phyloP scores from a whole-genome alignment of 2,113 vertebrate species.

The Puma concolor region DNA sequence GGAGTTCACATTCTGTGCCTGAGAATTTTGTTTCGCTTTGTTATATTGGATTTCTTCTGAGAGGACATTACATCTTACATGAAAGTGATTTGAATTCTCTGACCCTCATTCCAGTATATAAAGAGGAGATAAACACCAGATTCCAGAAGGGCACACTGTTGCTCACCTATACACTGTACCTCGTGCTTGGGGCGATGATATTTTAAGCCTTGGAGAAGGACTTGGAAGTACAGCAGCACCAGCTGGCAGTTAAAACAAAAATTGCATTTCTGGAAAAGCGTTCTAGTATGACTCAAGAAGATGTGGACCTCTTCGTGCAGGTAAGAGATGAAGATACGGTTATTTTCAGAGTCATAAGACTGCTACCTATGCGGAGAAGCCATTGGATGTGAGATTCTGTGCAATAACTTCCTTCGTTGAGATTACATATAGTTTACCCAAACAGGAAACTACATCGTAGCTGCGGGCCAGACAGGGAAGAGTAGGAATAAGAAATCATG shows the following conservation, averaged over 20 bases:
- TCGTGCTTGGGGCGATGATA: neutral
- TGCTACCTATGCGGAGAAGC: neutral
- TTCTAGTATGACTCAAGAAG: neutral
- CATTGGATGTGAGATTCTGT: neutral
- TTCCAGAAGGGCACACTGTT: neutral
- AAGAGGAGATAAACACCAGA: neutral
- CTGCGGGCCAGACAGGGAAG: neutral
- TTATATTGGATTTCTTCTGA: neutral
- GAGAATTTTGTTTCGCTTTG: neutral
- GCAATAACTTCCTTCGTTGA: neutral
- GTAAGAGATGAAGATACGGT: neutral
- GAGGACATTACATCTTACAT: neutral
- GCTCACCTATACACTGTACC: neutral
- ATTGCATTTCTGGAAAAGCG: neutral
- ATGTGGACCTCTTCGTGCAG: neutral
- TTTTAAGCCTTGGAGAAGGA: slow-evolving; percentile 36
- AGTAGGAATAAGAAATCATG: neutral
- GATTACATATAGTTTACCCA: neutral
- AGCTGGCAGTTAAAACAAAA: neutral
- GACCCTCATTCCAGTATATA: neutral
- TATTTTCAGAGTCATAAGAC: neutral
- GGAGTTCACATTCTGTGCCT: neutral
- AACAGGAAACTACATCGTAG: neutral
- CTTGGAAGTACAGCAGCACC: neutral
- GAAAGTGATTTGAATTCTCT: slow-evolving; percentile 24